phyloP scores from a whole-genome alignment of 2,113 vertebrate genomes.

The Sclerurus mexicanus region DNA sequence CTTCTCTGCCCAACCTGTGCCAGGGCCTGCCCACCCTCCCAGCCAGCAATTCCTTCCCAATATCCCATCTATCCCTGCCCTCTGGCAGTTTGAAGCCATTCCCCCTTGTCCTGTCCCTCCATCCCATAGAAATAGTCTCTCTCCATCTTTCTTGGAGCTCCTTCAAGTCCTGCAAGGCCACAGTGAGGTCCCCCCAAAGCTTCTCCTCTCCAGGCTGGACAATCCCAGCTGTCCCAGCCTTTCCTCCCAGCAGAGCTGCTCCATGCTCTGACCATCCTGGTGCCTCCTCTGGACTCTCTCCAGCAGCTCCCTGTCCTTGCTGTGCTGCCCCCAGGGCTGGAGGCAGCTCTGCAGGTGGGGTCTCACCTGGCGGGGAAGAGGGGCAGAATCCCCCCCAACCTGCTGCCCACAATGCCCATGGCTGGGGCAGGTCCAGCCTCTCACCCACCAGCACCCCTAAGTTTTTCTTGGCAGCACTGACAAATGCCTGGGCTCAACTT shows the following conservation, averaged over 20 bases:
- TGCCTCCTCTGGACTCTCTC: background rate
- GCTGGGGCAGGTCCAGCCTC: background rate
- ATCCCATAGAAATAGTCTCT: rapidly evolving
- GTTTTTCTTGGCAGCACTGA: too few relatives aligned
- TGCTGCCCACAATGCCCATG: background rate
- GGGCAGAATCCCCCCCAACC: background rate
- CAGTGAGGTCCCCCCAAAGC: background rate
- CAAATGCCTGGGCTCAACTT: background rate
- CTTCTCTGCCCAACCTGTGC: background rate
- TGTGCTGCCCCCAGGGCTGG: background rate
- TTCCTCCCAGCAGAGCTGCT: background rate
- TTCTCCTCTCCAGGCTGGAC: background rate
- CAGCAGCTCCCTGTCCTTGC: background rate
- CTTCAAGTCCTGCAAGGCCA: background rate
- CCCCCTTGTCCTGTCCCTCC: rapidly evolving
- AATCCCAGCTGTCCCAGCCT: background rate
- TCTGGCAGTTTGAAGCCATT: background rate
- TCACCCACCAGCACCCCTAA: background rate
- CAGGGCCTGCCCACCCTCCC: rapidly evolving
- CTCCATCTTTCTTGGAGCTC: background rate
- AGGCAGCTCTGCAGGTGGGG: background rate
- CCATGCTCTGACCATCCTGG: background rate
- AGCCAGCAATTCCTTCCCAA: background rate
- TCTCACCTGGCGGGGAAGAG: background rate
- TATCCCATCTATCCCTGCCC: background rate